A percentile compares a stretch with the other conserved stretches of the same genome.
These are phyloP conservation scores for Thaumetopoea pityocampa DNA, from an alignment of 1,140 invertebrate species.

Conservation along the genomic window DNA sequence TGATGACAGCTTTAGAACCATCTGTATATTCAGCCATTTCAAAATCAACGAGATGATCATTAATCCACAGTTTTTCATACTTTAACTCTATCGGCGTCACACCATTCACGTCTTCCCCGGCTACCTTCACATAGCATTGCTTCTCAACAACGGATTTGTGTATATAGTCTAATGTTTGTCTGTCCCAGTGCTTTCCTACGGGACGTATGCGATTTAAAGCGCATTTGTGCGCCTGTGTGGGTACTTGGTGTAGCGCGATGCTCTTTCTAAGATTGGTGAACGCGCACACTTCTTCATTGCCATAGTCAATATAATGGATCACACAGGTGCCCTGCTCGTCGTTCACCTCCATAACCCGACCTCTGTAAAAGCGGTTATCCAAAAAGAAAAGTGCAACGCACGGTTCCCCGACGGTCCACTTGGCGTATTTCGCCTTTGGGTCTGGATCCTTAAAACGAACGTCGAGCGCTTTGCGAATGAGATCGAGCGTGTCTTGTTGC, in stretches of 20 bases:
- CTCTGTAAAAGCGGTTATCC: slow-evolving; percentile 80
- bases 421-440: slow-evolving; percentile 61
- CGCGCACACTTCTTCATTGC: slow-evolving; percentile 76
- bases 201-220: slow-evolving; percentile 66
- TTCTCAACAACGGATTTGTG: slow-evolving; percentile 64
- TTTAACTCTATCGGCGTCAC: slow-evolving; percentile 52
- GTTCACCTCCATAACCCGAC: slow-evolving; percentile 66
- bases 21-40: slow-evolving; percentile 56
- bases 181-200: slow-evolving; percentile 43
- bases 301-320: slow-evolving; percentile 80
- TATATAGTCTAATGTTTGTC: slow-evolving; percentile 53
- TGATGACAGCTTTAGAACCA: slow-evolving; percentile 38
- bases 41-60: slow-evolving; percentile 60
- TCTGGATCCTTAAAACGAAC: slow-evolving; percentile 63
- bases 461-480: slow-evolving; percentile 75
- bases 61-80: slow-evolving; percentile 55
- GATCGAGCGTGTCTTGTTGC: slow-evolving; percentile 60
- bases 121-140: slow-evolving; percentile 45
- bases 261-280: slow-evolving; percentile 76
- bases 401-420: slow-evolving; percentile 77
- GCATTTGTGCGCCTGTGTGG: slow-evolving; percentile 74
- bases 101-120: slow-evolving; percentile 33
- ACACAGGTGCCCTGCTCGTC: slow-evolving; percentile 52
- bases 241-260: slow-evolving; percentile 77
- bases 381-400: slow-evolving; percentile 79